Evolutionary conservation across 2,113 vertebrate genomes (phyloP).

Genomic region (Mirza zaza): DNA sequence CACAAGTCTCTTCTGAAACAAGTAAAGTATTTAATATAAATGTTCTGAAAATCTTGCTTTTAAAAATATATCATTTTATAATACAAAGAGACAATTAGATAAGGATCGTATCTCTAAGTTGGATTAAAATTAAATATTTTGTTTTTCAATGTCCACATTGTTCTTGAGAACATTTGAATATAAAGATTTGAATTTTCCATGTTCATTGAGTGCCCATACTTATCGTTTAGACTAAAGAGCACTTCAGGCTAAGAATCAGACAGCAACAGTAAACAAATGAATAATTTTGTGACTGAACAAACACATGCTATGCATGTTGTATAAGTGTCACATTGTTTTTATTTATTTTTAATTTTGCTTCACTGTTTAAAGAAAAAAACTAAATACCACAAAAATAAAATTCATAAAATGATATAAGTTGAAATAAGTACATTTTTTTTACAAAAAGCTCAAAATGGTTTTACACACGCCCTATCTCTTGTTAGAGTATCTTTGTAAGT

Average conservation of each 20-base stretch:
- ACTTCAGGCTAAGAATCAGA: background rate
- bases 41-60: background rate
- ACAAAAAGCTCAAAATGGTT: background rate
- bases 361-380: background rate
- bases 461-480: background rate
- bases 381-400: background rate
- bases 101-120: background rate
- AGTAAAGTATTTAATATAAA: background rate
- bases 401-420: background rate
- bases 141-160: background rate
- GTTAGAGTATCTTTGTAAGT: background rate
- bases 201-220: background rate
- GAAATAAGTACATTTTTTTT: background rate
- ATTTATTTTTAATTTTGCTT: background rate
- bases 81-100: background rate
- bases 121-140: background rate
- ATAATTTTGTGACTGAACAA: background rate
- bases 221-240: background rate
- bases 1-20: background rate
- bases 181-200: background rate
- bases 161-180: background rate
- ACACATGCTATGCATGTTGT: background rate
- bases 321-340: background rate
- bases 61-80: background rate
- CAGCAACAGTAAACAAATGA: background rate